Conservation (phyloP, 2,113 vertebrate species). For the Lota lota region DNA sequence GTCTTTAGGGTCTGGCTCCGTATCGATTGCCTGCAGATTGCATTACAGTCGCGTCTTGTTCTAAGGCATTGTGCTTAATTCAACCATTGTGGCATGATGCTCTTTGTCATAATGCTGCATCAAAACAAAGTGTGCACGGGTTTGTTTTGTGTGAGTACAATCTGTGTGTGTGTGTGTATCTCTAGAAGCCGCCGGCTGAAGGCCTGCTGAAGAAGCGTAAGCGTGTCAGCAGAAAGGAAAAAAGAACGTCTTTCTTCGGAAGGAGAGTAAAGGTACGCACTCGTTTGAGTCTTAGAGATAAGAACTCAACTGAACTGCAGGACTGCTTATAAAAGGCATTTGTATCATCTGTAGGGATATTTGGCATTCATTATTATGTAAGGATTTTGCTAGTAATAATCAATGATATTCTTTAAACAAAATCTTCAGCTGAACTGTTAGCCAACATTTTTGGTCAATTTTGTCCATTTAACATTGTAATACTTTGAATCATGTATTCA, state of each 20-base stretch:
- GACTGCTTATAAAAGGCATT: too few relatives aligned
- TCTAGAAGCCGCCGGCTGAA: conserved; percentile 46
- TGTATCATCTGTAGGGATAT: too few relatives aligned
- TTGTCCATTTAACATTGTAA: too few relatives aligned
- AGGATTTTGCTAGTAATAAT: too few relatives aligned
- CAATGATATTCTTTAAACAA: too few relatives aligned
- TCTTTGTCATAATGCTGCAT: conserved; percentile 42
- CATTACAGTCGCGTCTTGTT: conserved; percentile 63
- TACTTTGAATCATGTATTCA: too few relatives aligned
- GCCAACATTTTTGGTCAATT: too few relatives aligned
- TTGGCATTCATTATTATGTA: too few relatives aligned
- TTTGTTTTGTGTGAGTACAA: conserved; percentile 32
- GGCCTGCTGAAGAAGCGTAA: conserved; percentile 50
- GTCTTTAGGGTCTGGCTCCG: conserved; percentile 72
- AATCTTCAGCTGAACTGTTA: too few relatives aligned
- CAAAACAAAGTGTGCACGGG: conserved; percentile 37
- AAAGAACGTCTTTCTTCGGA: conserved; percentile 66
- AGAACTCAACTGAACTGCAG: too few relatives aligned
- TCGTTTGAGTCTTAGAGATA: not conserved
- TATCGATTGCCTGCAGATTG: conserved; percentile 73
- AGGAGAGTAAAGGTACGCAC: conserved; percentile 57
- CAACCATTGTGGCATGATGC: conserved; percentile 61
- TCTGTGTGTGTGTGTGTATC: conserved; percentile 29
- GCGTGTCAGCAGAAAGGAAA: conserved; percentile 60
- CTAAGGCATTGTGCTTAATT: conserved; percentile 56